Base-by-base conservation (phyloP, 2,797 vertebrate genomes). In the Anabacerthia variegaticeps region DNA sequence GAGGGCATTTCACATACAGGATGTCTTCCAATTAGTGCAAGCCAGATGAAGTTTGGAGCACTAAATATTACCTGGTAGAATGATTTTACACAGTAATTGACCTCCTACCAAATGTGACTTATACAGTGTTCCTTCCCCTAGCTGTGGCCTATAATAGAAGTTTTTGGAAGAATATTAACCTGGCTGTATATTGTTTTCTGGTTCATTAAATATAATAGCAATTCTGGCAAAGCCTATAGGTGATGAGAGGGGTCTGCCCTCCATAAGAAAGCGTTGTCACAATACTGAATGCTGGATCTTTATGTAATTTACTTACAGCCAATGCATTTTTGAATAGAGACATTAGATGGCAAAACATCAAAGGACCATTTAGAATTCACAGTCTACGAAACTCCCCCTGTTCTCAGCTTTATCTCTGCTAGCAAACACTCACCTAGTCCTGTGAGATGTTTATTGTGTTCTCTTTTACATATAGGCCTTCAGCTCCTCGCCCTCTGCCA, bases 181-280 rank as follows among this genome's bases (percentile, higher is more conserved):
- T 92, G 61, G 28, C 41, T 7, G 2, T 94, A 58, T 87, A 82
- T 93, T 95, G 89, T 93, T 94, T 96, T 96, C 71, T 91, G 91
- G 74, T 95, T 96, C 95, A 89, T 97, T 95, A 94, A 89, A 79
- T 95, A 51, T 88, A 95, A 93, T 88, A 94, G 56, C 83, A 90
- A 61, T 95, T 93, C 52, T 97, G 94, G 76, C 92, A 93, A 85
- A 88, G 80, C 32, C 65, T 90, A 72, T 51, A 59, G 44, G 15
- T 95, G 94, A 76, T 95, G 88, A 88, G 69, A 92, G 79, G 90
- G 59, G 41, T 84, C 92, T 96, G 63, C 46, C 30, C 83, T 93
- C 79, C 36, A 27, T 59, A 85, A 61, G 73, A 90, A 81, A 85
- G 59, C 0, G 0, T 46, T 82, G 54, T 85, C 67, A 61, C 59